Conservation (phyloP, 2,888 invertebrate species). For the Apeira syringaria region DNA sequence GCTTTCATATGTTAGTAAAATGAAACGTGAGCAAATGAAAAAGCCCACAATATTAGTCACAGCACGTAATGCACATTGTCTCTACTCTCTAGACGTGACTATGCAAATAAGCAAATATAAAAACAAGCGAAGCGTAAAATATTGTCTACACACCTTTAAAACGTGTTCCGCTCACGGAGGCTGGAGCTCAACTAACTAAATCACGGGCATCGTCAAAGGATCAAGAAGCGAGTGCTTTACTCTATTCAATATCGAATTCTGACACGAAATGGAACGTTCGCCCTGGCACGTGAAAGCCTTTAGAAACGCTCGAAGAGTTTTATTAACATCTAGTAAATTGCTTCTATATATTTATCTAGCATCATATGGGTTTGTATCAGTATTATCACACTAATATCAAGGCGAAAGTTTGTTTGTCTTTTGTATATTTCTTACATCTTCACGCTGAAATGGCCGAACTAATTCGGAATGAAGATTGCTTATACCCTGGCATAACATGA, state of each 20-base stretch:
- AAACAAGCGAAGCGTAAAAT: slow-evolving; percentile 4
- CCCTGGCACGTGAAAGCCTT: slow-evolving; percentile 50
- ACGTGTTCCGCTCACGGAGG: slow-evolving; percentile 34
- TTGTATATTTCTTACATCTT: no score
- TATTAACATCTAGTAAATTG: slow-evolving; percentile 56
- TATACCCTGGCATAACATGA: no score
- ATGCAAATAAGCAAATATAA: slow-evolving; percentile 9
- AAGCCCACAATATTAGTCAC: slow-evolving; percentile 26
- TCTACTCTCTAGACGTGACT: slow-evolving; percentile 1
- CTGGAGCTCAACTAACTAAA: slow-evolving; percentile 44
- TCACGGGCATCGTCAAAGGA: slow-evolving; percentile 30
- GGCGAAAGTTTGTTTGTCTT: no score
- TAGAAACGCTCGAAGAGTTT: slow-evolving; percentile 42
- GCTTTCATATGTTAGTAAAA: no score
- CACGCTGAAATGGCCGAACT: no score
- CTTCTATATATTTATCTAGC: no score
- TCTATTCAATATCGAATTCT: slow-evolving; percentile 39
- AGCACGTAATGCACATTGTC: slow-evolving; percentile 20
- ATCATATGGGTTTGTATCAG: no score
- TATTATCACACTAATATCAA: no score
- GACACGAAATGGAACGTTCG: slow-evolving; percentile 45
- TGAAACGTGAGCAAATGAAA: slow-evolving; percentile 20
- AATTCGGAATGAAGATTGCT: no score
- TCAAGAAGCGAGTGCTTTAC: slow-evolving; percentile 33
- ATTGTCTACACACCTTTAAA: slow-evolving; percentile 30